Conservation (phyloP, 2,888 invertebrate genomes). For the Prostheceraeus crozeri region DNA sequence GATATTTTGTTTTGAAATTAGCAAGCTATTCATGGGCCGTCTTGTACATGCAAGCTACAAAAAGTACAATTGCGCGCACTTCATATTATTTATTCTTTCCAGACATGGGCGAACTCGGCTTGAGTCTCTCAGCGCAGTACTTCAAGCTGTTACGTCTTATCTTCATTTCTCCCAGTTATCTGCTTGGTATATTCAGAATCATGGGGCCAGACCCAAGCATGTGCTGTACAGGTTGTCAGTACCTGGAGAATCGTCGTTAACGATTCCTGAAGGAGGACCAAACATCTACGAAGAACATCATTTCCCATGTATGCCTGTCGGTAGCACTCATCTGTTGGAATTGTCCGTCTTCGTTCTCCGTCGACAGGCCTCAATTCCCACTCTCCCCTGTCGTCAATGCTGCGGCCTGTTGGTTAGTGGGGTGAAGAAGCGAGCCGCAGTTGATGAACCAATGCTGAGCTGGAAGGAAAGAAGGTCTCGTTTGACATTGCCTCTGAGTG, state of each 20-base stretch:
- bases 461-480: too few relatives aligned
- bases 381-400: constrained; percentile 5
- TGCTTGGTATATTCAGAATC: constrained; percentile 68
- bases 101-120: constrained; percentile 21
- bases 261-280: not conserved
- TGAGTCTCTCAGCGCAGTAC: constrained; percentile 58
- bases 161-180: constrained; percentile 92
- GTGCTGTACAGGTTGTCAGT: constrained; percentile 63
- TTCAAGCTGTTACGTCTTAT: constrained; percentile 85
- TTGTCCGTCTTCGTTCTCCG: constrained; percentile 8
- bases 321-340: constrained; percentile 19
- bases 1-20: too few relatives aligned
- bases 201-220: constrained; percentile 56
- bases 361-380: not conserved
- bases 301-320: constrained; percentile 26
- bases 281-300: constrained; percentile 6
- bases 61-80: too few relatives aligned
- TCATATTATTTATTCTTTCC: too few relatives aligned
- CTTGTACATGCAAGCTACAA: too few relatives aligned
- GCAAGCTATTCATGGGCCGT: too few relatives aligned
- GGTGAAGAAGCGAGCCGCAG: too few relatives aligned
- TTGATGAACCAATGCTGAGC: too few relatives aligned
- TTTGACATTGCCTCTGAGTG: too few relatives aligned
- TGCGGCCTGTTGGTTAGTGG: too few relatives aligned
- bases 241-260: constrained; percentile 9